Conservation (phyloP, 2,797 vertebrate species). For the Coracias cyanogaster region DNA sequence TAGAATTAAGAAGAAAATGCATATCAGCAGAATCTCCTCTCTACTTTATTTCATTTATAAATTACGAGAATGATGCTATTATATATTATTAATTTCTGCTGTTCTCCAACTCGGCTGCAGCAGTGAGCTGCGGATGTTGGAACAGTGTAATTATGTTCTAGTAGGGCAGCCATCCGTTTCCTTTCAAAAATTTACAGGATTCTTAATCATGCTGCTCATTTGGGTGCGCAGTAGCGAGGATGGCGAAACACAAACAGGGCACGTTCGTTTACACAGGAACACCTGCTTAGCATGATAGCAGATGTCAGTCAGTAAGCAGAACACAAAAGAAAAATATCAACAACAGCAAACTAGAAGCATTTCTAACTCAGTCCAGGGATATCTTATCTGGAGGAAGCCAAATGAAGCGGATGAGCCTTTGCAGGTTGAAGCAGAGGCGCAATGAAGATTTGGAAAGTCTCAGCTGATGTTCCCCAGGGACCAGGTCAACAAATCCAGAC, state of each 20-base stretch:
- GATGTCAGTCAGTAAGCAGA: conserved; percentile 98
- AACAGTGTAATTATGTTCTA: conserved; percentile 99
- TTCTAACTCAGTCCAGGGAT: conserved; percentile 57
- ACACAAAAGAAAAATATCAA: conserved; percentile 86
- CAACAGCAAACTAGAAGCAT: conserved; percentile 78
- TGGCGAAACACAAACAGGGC: conserved; percentile 95
- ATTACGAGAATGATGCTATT: conserved; percentile 97
- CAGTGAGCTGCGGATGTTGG: conserved; percentile 91
- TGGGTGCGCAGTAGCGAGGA: conserved; percentile 91
- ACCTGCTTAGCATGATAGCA: conserved; percentile 99
- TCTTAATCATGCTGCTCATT: conserved; percentile 99
- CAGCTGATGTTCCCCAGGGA: background rate
- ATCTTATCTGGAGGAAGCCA: conserved; percentile 54
- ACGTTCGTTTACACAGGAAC: conserved; percentile 98
- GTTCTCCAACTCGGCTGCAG: conserved; percentile 89
- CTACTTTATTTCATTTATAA: conserved; percentile 98
- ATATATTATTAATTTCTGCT: conserved; percentile 99
- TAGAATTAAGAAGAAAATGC: conserved; percentile 88
- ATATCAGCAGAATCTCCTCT: conserved; percentile 91
- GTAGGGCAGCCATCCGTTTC: conserved; percentile 99
- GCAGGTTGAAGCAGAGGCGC: background rate
- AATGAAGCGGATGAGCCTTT: conserved; percentile 6
- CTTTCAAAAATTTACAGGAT: conserved; percentile 99
- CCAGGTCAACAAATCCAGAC: background rate
- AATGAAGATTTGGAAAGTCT: background rate